Base-by-base conservation (phyloP, 2,888 invertebrate genomes). In the Hesperia comma region DNA sequence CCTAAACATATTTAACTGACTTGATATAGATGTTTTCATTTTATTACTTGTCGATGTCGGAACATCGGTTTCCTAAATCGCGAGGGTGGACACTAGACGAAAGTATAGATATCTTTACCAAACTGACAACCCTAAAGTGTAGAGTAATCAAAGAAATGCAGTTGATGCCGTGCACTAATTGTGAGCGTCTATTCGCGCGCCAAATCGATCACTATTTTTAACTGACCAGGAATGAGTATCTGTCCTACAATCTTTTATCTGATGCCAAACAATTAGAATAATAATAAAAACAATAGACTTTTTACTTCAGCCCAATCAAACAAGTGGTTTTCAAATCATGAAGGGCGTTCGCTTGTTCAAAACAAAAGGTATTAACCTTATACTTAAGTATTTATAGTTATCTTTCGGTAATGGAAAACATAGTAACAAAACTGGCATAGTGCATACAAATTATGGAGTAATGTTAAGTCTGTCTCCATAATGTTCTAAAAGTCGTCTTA, bases 181-280 rank as follows among this genome's bases (percentile, higher is more conserved):
- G 79, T 76, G 12, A 77, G 76, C 81, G 81, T 82, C 83, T 83
- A 86, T 84, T 84, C 81, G 80, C 78, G 77, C 80, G 88, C 87
- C 88, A 88, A 88, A 86, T 87, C 82, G 81, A 88, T 87, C 83
- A 87, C 88, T 90, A 88, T 89, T 89, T 88, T 86, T 88, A 89
- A 76, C 79, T 77, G 40, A 37, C 53, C 53, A 21, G 8, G 61
- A 61, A 46, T 14, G 61, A 56, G 40, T 51, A 43, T 61, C 54
- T 58, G 61, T 33, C 32, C 33, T 53, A 53, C 53, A 5, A 53
- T 21, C 53, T 49, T 17, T 19, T 1, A 26, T 1, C 51, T 26
- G 51, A 51, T 51, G 51, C 51, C 51, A 51, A 51, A 26, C 10
- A 51, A 14, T 51, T 51, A 14, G 14, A 51, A 26, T 51, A 10